Conservation (phyloP, 2,113 vertebrate genomes). For the Trinectes maculatus region DNA sequence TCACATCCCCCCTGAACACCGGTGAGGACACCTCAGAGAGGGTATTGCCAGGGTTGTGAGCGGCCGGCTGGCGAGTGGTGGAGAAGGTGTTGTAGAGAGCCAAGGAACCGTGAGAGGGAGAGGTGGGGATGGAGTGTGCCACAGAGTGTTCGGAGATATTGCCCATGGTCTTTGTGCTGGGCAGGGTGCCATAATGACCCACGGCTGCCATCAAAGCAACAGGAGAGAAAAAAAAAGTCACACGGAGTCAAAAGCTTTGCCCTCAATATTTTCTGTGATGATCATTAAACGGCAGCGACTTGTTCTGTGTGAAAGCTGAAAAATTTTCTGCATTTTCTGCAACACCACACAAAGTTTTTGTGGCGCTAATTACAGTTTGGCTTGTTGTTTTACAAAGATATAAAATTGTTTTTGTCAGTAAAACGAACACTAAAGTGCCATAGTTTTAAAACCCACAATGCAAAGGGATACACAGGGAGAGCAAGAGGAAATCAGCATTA, state of each 20-base stretch:
- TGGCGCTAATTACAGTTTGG: no score
- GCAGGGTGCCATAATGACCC: slow-evolving; percentile 85
- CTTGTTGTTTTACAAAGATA: no score
- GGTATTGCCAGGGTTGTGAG: slow-evolving; percentile 71
- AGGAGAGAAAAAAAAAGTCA: not conserved
- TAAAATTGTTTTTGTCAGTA: no score
- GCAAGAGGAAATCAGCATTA: no score
- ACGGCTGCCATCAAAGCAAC: slow-evolving; percentile 38
- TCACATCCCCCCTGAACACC: slow-evolving; percentile 85
- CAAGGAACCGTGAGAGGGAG: slow-evolving; percentile 90
- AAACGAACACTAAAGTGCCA: no score
- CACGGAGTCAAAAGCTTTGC: not conserved
- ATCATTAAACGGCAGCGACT: no score
- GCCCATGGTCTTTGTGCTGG: slow-evolving; percentile 88
- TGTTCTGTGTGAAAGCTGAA: no score
- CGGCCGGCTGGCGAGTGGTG: slow-evolving; percentile 71
- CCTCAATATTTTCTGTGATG: not conserved
- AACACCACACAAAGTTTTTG: no score
- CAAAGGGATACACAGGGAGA: no score
- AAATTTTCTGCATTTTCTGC: no score
- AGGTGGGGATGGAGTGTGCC: slow-evolving; percentile 87
- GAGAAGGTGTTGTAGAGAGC: slow-evolving; percentile 87
- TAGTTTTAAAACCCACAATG: no score
- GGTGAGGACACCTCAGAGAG: slow-evolving; percentile 88
- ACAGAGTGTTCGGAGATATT: slow-evolving; percentile 84